Percentiles rank a stretch among this genome's conserved stretches.
Evolutionary conservation across 2,888 invertebrate species (phyloP).

Genomic region (Lordiphosa andalusiaca): DNA sequence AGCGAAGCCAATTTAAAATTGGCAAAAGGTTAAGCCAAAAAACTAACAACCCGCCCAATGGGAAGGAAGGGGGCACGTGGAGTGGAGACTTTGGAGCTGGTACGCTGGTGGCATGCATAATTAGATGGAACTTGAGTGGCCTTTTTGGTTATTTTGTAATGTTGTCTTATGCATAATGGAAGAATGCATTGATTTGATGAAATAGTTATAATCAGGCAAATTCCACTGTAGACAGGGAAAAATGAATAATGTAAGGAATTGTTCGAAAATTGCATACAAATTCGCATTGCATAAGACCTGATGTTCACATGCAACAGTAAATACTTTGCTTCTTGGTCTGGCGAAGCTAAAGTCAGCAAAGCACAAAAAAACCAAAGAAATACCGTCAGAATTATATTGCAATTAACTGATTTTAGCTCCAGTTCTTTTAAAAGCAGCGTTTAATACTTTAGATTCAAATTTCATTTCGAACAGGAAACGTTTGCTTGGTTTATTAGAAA

Average conservation of each 20-base stretch:
- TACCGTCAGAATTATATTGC: too few relatives aligned
- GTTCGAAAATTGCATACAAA: not conserved
- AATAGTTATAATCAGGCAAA: not conserved
- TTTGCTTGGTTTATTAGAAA: too few relatives aligned
- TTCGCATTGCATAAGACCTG: too few relatives aligned
- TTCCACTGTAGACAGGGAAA: not conserved
- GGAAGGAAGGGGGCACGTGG: not conserved
- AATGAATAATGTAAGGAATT: not conserved
- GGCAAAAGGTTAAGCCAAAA: constrained; percentile 72
- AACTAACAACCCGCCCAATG: constrained; percentile 52
- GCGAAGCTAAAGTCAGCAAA: too few relatives aligned
- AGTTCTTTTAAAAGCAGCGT: too few relatives aligned
- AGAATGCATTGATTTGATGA: constrained; percentile 47
- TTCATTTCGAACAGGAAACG: too few relatives aligned
- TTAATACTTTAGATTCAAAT: too few relatives aligned
- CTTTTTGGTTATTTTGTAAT: constrained; percentile 23
- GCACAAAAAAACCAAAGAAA: too few relatives aligned
- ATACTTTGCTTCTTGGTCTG: too few relatives aligned
- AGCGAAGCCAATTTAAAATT: constrained; percentile 68
- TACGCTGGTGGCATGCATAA: constrained; percentile 66
- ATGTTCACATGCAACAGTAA: too few relatives aligned
- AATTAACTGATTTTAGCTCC: too few relatives aligned
- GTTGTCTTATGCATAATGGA: constrained; percentile 33
- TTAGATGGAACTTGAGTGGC: constrained; percentile 37
- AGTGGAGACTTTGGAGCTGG: constrained; percentile 13